These are phyloP conservation scores for Colletes collaris DNA, from an alignment of 2,888 invertebrate genomes.

Conservation along the genomic window DNA sequence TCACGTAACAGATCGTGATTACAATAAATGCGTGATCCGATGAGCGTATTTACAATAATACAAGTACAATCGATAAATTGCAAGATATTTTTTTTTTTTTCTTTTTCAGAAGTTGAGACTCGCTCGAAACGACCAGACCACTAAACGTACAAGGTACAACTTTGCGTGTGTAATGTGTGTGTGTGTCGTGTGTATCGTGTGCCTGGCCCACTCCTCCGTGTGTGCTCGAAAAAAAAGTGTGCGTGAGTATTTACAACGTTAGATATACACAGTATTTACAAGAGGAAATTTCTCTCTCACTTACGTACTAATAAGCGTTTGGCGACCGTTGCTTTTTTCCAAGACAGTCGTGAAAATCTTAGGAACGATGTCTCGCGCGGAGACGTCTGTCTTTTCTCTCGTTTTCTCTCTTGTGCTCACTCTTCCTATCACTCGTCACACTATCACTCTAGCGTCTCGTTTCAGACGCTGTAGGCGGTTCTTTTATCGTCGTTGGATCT, in stretches of 20 bases:
- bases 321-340: conserved; percentile 74
- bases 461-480: neutral
- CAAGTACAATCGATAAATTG: conserved; percentile 66
- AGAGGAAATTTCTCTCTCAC: conserved; percentile 68
- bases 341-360: conserved; percentile 76
- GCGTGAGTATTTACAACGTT: conserved; percentile 77
- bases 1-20: conserved; percentile 69
- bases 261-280: conserved; percentile 81
- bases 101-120: conserved; percentile 39
- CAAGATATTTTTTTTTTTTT: conserved; percentile 6
- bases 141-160: conserved; percentile 20
- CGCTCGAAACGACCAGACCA: conserved; percentile 20
- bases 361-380: conserved; percentile 77
- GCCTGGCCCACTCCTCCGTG: conserved; percentile 36
- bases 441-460: neutral
- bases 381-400: conserved; percentile 35
- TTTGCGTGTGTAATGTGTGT: neutral
- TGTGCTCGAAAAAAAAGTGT: conserved; percentile 65
- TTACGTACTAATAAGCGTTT: conserved; percentile 82
- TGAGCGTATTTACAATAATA: conserved; percentile 74
- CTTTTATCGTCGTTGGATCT: neutral
- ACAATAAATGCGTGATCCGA: conserved; percentile 71
- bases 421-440: conserved; percentile 23
- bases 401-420: conserved; percentile 3
- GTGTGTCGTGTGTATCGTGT: neutral